Evolutionary conservation across 92 coral and sea anemone species (phyloP).

Genomic region (Epizoanthus stellaris): DNA sequence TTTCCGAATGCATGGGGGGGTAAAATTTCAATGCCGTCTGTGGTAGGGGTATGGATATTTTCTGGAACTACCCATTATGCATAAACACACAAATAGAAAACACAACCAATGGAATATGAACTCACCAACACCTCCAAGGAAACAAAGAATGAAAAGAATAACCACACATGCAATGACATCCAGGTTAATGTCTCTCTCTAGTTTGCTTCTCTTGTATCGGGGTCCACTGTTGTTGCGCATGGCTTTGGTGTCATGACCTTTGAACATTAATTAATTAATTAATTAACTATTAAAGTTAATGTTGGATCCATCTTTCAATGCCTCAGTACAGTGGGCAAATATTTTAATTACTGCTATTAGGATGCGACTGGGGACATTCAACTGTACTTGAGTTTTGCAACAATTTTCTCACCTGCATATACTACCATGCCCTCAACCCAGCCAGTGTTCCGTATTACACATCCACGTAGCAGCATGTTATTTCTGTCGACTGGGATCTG

Average conservation of each 20-base stretch:
- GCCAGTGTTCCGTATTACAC: conserved; percentile 92
- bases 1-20: no score
- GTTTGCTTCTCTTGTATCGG: conserved; percentile 93
- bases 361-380: no score
- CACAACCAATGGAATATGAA: neutral
- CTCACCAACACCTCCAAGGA: conserved; percentile 94
- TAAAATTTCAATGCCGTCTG: no score
- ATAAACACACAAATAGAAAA: no score
- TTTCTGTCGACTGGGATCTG: conserved; percentile 83
- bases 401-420: conserved; percentile 86
- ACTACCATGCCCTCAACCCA: conserved; percentile 95
- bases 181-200: conserved; percentile 89
- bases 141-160: conserved; percentile 85
- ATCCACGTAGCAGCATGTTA: conserved; percentile 92
- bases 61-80: no score
- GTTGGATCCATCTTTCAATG: neutral
- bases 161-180: conserved; percentile 97
- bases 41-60: no score
- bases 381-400: neutral
- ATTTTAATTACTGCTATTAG: neutral
- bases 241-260: conserved; percentile 99
- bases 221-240: conserved; percentile 99
- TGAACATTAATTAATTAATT: neutral
- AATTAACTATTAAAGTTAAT: neutral
- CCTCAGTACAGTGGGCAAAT: neutral